These are phyloP conservation scores for Ctenosaura bakeri DNA, from an alignment of 2,797 vertebrate genomes.

Conservation along the genomic window DNA sequence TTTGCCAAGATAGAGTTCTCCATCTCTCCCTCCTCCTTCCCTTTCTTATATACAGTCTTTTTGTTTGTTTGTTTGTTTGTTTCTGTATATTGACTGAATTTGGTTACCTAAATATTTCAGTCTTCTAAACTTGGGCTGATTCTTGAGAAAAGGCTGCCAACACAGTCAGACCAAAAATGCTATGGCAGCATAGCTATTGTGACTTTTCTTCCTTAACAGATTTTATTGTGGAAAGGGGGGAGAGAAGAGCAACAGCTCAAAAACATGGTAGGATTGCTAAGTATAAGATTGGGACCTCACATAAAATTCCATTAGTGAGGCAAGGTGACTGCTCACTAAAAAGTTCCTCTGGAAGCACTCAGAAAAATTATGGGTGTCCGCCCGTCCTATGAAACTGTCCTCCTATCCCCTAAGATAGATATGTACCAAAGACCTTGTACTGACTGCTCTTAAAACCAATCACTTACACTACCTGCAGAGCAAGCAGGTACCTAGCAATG, in stretches of 20 bases:
- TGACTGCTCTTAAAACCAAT: slow-evolving; percentile 55
- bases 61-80: not conserved
- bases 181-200: not conserved
- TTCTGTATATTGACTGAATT: slow-evolving; percentile 18
- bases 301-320: not conserved
- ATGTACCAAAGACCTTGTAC: slow-evolving; percentile 34
- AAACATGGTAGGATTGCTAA: not conserved
- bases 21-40: not conserved
- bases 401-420: slow-evolving; percentile 44
- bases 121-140: slow-evolving; percentile 35
- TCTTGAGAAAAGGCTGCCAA: not conserved
- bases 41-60: not conserved
- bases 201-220: slow-evolving; percentile 14
- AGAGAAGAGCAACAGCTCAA: not conserved
- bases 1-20: not conserved
- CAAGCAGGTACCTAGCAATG: slow-evolving; percentile 30
- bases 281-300: not conserved
- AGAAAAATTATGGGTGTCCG: slow-evolving; percentile 20
- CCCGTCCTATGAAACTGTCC: slow-evolving; percentile 23
- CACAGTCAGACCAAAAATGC: not conserved
- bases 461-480: slow-evolving; percentile 42
- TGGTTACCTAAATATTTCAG: slow-evolving; percentile 44
- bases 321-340: not conserved
- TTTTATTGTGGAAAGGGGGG: not conserved
- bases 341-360: not conserved